Conservation (phyloP, 2,888 invertebrate genomes). For the Lacanobia wlatinum region DNA sequence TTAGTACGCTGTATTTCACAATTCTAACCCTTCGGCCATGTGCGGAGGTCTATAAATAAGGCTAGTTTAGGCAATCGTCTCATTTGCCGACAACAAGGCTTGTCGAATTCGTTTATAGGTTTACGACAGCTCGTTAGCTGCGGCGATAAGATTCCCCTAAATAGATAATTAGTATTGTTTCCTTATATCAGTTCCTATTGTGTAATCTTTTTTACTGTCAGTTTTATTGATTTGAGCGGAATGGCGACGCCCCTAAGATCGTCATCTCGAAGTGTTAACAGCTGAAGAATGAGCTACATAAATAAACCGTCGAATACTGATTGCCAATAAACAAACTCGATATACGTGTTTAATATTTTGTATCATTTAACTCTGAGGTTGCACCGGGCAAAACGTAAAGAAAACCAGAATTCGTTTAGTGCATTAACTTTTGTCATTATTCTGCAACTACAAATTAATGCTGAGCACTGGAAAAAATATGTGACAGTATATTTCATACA, state of each 20-base stretch:
- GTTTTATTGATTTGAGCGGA: slow-evolving; percentile 66
- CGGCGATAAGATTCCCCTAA: slow-evolving; percentile 84
- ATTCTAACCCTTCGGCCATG: slow-evolving; percentile 67
- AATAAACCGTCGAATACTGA: slow-evolving; percentile 81
- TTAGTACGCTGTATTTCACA: slow-evolving; percentile 82
- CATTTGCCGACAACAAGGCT: slow-evolving; percentile 82
- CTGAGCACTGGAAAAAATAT: not conserved
- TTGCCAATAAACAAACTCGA: slow-evolving; percentile 86
- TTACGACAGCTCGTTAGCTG: slow-evolving; percentile 87
- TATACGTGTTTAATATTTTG: slow-evolving; percentile 77
- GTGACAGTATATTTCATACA: too few species aligned
- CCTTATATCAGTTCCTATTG: slow-evolving; percentile 68
- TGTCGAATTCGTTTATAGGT: slow-evolving; percentile 84
- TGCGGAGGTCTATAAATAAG: slow-evolving; percentile 79
- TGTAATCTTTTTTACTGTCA: slow-evolving; percentile 69
- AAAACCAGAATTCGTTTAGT: slow-evolving; percentile 44
- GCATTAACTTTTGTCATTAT: slow-evolving; percentile 31
- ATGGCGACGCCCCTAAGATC: slow-evolving; percentile 64
- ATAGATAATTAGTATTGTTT: slow-evolving; percentile 89
- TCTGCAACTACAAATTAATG: not conserved
- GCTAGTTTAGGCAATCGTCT: slow-evolving; percentile 80
- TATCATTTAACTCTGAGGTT: slow-evolving; percentile 72
- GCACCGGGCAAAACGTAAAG: slow-evolving; percentile 32
- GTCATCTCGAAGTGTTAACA: slow-evolving; percentile 70
- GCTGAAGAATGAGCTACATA: slow-evolving; percentile 79